These are phyloP conservation scores for Drosophila kuntzei DNA, from an alignment of 2,888 invertebrate genomes.

Conservation along the genomic window DNA sequence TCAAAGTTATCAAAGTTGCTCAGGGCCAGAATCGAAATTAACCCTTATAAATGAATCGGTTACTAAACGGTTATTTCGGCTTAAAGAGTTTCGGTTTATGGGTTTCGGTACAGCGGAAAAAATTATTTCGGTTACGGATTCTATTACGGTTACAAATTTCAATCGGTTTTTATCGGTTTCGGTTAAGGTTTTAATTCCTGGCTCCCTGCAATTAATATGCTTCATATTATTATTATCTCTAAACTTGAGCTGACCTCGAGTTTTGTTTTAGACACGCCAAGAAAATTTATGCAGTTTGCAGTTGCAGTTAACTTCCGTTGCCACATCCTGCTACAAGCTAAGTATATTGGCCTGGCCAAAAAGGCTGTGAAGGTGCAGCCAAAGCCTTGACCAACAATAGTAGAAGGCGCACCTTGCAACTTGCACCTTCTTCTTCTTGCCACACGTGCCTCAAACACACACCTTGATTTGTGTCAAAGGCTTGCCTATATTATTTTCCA, in stretches of 20 bases:
- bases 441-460: constrained; percentile 32
- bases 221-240: constrained; percentile 8
- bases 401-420: constrained; percentile 17
- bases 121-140: too few species aligned
- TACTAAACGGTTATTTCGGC: too few species aligned
- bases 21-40: too few species aligned
- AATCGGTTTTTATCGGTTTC: too few species aligned
- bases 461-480: constrained; percentile 31
- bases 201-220: too few species aligned
- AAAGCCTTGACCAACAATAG: constrained; percentile 36
- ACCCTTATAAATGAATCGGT: too few species aligned
- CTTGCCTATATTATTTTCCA: constrained; percentile 22
- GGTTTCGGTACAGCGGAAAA: too few species aligned
- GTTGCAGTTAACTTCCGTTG: constrained; percentile 37
- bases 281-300: constrained; percentile 38
- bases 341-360: constrained; percentile 1
- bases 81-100: too few species aligned
- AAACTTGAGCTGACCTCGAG: not conserved
- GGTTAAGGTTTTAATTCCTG: too few species aligned
- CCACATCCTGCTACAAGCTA: constrained; percentile 41
- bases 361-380: constrained; percentile 43
- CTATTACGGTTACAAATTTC: too few species aligned
- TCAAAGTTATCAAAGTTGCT: too few species aligned
- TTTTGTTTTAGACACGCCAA: constrained; percentile 15
- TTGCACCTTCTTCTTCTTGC: not conserved